Percentiles rank a stretch among this genome's conserved stretches.
phyloP scores from a whole-genome alignment of 2,113 vertebrate genomes.

The Butorides virescens region DNA sequence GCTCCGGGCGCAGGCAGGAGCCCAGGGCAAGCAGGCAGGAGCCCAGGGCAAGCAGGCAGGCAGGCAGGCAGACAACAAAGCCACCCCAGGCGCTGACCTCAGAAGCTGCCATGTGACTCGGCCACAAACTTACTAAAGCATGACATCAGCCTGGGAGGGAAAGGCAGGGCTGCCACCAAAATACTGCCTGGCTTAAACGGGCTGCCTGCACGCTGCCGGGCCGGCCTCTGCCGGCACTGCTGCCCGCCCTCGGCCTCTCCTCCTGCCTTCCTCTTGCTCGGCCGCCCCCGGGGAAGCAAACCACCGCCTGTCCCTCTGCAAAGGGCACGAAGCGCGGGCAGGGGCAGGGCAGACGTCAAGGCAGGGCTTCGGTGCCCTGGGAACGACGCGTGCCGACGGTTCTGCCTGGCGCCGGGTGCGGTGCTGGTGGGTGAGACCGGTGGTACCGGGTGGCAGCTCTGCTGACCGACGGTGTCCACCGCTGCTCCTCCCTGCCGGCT shows the following conservation, averaged over 20 bases:
- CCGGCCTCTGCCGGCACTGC: neutral
- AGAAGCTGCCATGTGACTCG: conserved; percentile 69
- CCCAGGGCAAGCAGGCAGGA: neutral
- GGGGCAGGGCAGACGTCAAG: neutral
- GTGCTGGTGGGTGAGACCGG: neutral
- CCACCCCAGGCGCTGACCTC: conserved; percentile 57
- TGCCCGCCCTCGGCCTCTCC: rapidly evolving
- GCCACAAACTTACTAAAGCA: conserved; percentile 71
- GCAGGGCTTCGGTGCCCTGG: neutral
- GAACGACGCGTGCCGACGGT: rapidly evolving
- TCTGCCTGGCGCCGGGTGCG: rapidly evolving
- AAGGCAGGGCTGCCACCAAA: conserved; percentile 45
- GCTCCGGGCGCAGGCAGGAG: neutral
- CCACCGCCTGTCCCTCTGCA: rapidly evolving
- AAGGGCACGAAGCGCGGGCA: neutral
- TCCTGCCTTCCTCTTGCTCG: neutral
- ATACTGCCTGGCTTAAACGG: conserved; percentile 71
- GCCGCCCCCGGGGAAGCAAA: rapidly evolving
- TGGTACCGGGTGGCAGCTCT: rapidly evolving
- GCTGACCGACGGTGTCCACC: rapidly evolving
- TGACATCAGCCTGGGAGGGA: conserved; percentile 77
- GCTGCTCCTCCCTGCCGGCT: neutral
- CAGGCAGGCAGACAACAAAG: conserved; percentile 34
- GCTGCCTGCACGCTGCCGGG: neutral
- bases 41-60: neutral